phyloP scores from a whole-genome alignment of 2,888 invertebrate species.

The Diaperis boleti region DNA sequence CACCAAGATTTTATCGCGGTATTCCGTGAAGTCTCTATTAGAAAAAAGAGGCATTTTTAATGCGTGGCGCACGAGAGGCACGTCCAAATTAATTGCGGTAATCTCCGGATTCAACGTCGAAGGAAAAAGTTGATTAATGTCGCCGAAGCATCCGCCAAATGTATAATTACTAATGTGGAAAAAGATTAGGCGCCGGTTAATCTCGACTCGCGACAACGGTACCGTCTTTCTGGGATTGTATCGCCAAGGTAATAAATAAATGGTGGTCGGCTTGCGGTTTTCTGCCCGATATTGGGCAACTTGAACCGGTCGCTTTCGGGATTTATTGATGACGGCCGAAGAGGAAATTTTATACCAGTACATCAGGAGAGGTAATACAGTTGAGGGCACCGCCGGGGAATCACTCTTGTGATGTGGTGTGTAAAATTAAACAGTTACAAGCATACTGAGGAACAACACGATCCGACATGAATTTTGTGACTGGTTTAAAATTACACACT shows the following conservation, averaged over 20 bases:
- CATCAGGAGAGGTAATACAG: slow-evolving; percentile 12
- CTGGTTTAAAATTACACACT: no score
- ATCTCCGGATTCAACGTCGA: slow-evolving; percentile 18
- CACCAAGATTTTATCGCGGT: slow-evolving; percentile 19
- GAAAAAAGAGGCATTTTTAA: slow-evolving; percentile 22
- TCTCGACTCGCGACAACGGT: slow-evolving; percentile 3
- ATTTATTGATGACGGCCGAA: slow-evolving; percentile 20
- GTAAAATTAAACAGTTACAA: no score
- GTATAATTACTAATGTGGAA: slow-evolving; percentile 30
- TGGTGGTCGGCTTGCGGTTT: slow-evolving; percentile 1
- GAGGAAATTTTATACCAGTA: slow-evolving; percentile 7
- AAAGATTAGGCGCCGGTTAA: slow-evolving; percentile 26
- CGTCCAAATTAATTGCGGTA: slow-evolving; percentile 24
- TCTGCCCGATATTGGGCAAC: slow-evolving; percentile 10
- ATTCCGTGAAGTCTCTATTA: slow-evolving; percentile 30
- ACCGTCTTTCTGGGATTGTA: neutral
- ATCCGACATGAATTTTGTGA: no score
- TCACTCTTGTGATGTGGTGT: no score
- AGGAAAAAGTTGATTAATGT: slow-evolving; percentile 27
- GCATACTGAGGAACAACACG: no score
- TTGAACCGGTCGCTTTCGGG: slow-evolving; percentile 7
- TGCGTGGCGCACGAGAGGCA: slow-evolving; percentile 27
- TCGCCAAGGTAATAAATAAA: slow-evolving; percentile 13
- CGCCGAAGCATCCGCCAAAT: slow-evolving; percentile 27
- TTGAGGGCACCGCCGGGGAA: neutral